Percentiles rank a stretch among this genome's conserved stretches.
Evolutionary conservation across 2,113 vertebrate genomes (phyloP).

Genomic region (Scophthalmus maximus): DNA sequence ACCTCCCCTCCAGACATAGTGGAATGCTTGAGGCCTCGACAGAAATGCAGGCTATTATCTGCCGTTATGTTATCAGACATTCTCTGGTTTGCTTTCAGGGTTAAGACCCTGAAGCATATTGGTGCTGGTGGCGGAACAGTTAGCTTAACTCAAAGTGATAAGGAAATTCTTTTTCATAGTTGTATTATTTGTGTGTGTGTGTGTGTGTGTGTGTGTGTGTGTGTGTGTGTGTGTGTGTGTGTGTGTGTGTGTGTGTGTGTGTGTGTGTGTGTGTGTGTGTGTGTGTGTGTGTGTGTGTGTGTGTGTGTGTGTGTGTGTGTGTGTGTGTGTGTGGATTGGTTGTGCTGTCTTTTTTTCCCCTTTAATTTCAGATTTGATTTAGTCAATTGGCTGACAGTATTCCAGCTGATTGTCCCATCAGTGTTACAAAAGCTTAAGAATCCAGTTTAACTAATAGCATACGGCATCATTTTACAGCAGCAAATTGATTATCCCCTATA

Average conservation of each 20-base stretch:
- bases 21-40: conserved; percentile 44
- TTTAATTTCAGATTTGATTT: conserved; percentile 15
- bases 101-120: conserved; percentile 31
- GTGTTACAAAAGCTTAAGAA: not conserved
- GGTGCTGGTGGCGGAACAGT: conserved; percentile 18
- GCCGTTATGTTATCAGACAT: conserved; percentile 57
- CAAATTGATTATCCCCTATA: not conserved
- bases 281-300: conserved; percentile 1
- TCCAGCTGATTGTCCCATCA: conserved; percentile 10
- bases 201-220: conserved; percentile 3
- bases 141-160: conserved; percentile 44
- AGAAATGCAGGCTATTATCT: conserved; percentile 61
- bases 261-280: conserved; percentile 5
- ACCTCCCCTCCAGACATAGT: conserved; percentile 61
- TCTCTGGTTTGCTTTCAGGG: conserved; percentile 36
- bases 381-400: conserved; percentile 29
- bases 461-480: not conserved
- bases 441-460: not conserved
- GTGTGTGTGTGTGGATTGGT: conserved; percentile 17
- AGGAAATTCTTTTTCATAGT: conserved; percentile 16
- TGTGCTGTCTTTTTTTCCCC: conserved; percentile 20
- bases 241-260: conserved; percentile 3
- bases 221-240: conserved; percentile 4
- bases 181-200: not conserved
- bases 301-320: conserved; percentile 2